Percentiles rank a stretch among this genome's conserved stretches.
Conservation (phyloP, 1,140 invertebrate species). For the Brachionus asplanchnoidis region DNA sequence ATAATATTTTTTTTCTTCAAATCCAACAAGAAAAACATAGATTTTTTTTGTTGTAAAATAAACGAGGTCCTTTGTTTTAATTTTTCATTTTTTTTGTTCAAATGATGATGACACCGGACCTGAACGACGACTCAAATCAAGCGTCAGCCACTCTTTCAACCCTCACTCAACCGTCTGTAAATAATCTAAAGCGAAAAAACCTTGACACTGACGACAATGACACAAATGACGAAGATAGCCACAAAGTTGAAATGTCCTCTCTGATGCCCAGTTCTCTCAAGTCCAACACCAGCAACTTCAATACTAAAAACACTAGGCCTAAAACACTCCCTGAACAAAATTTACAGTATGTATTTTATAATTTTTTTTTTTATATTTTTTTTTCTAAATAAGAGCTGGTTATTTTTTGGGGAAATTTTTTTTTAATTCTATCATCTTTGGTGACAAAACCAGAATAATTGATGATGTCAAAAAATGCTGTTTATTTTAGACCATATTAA, state of each 20-base stretch:
- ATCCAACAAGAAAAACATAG: neutral
- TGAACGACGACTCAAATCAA: conserved; percentile 25
- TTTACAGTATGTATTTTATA: neutral
- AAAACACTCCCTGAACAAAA: neutral
- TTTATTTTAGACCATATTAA: no score
- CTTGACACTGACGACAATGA: conserved; percentile 4
- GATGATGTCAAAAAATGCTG: no score
- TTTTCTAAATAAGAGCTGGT: neutral
- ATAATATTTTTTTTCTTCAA: neutral
- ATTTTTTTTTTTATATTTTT: neutral
- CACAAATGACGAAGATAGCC: neutral
- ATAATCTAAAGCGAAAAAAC: conserved; percentile 23
- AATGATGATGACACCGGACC: conserved; percentile 29
- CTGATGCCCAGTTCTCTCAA: neutral
- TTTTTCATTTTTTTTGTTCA: neutral
- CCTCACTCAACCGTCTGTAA: neutral
- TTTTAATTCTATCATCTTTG: no score
- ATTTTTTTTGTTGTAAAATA: conserved; percentile 6
- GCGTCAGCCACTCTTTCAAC: neutral
- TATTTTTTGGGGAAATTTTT: no score
- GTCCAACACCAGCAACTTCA: neutral
- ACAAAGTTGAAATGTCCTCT: neutral
- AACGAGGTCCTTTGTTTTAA: neutral
- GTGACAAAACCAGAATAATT: no score
- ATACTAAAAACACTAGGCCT: neutral